A percentile compares a stretch with the other conserved stretches of the same genome.
Evolutionary conservation across 2,113 vertebrate genomes (phyloP).

Genomic region (Hippopotamus amphibius): DNA sequence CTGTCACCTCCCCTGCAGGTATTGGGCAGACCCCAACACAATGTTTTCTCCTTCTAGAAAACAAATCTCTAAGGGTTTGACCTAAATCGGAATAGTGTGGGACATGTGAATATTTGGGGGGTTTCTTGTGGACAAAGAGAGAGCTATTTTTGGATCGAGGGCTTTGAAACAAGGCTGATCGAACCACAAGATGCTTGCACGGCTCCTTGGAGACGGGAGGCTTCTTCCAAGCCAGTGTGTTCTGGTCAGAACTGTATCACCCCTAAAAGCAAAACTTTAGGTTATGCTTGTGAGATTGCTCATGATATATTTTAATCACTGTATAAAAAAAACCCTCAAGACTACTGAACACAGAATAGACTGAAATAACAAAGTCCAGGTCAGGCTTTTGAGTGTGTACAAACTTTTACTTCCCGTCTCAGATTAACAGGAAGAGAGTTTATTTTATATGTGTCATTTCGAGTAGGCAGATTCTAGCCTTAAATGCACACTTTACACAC

Average conservation of each 20-base stretch:
- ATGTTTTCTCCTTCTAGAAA: background rate
- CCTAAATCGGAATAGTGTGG: accelerated
- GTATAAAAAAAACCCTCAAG: background rate
- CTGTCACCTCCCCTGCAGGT: accelerated
- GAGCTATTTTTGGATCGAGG: background rate
- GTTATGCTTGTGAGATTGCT: no score
- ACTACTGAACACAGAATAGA: background rate
- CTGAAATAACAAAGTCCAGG: background rate
- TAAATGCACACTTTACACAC: accelerated
- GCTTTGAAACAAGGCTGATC: background rate
- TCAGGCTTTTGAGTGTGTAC: background rate
- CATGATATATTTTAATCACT: background rate
- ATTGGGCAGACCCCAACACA: background rate
- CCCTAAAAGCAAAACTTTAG: background rate
- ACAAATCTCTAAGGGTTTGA: background rate
- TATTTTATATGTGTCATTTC: background rate
- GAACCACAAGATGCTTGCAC: accelerated
- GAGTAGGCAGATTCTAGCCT: background rate
- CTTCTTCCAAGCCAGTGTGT: accelerated
- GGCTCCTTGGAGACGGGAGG: accelerated
- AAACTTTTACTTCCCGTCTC: background rate
- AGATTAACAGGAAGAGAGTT: background rate
- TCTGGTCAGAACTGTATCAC: accelerated
- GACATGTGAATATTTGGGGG: accelerated
- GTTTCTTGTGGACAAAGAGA: background rate